Percentiles rank a stretch among this genome's conserved stretches.
Evolutionary conservation across 1,140 invertebrate species (phyloP).

Genomic region (Nebria ingens): DNA sequence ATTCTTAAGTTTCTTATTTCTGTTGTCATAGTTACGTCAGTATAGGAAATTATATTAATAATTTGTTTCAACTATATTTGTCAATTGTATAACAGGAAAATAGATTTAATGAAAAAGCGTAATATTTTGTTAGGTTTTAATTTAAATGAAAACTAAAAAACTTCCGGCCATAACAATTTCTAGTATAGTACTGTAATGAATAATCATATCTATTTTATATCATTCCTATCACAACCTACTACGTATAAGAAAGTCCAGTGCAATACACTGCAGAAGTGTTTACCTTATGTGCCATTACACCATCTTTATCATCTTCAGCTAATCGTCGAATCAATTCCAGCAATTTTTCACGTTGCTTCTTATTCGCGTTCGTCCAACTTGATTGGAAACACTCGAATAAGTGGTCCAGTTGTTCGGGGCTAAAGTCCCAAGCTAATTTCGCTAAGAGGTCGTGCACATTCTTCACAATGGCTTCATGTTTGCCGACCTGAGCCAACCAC

Average conservation of each 20-base stretch:
- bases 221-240: no score
- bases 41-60: no score
- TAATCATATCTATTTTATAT: not conserved
- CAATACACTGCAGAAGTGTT: no score
- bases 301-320: slow-evolving; percentile 95
- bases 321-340: slow-evolving; percentile 88
- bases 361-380: slow-evolving; percentile 86
- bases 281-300: slow-evolving; percentile 96
- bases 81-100: no score
- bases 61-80: no score
- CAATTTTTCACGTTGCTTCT: slow-evolving; percentile 91
- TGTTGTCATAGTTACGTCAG: no score
- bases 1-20: no score
- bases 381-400: slow-evolving; percentile 96
- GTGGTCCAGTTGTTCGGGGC: slow-evolving; percentile 93
- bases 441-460: slow-evolving; percentile 95
- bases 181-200: not conserved
- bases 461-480: slow-evolving; percentile 92
- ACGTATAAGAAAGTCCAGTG: no score
- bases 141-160: slow-evolving; percentile 4
- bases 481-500: slow-evolving; percentile 91
- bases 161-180: no score
- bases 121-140: slow-evolving; percentile 6
- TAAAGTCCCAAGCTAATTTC: slow-evolving; percentile 97
- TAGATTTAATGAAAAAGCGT: no score